Evolutionary conservation across 2,113 vertebrate species (phyloP).

Genomic region (Eulacestoma nigropectus): DNA sequence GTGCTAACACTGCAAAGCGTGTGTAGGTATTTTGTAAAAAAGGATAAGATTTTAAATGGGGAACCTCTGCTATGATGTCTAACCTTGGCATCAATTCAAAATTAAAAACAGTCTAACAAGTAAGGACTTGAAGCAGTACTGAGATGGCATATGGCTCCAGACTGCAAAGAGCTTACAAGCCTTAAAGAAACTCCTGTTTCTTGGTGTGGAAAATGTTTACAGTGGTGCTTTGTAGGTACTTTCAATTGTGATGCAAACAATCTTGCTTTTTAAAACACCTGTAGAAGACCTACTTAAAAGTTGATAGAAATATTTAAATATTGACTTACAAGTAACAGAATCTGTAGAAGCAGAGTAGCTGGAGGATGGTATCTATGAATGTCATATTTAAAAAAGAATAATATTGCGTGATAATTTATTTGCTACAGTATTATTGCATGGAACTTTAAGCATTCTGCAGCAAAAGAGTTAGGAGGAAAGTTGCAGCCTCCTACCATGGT

Average conservation of each 20-base stretch:
- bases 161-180: constrained; percentile 34
- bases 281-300: neutral
- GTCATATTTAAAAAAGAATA: neutral
- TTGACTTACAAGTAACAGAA: neutral
- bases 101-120: constrained; percentile 18
- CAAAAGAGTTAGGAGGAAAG: neutral
- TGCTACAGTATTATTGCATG: neutral
- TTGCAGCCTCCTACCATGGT: neutral
- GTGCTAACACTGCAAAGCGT: neutral
- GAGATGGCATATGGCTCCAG: constrained; percentile 53
- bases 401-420: neutral
- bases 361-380: neutral
- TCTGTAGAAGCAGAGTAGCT: neutral
- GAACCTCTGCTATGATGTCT: constrained; percentile 31
- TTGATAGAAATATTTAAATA: neutral
- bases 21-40: neutral
- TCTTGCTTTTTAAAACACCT: constrained; percentile 1
- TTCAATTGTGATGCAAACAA: neutral
- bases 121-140: constrained; percentile 18
- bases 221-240: constrained; percentile 49
- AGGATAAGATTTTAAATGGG: neutral
- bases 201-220: constrained; percentile 36
- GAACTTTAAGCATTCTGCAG: neutral
- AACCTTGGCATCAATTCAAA: constrained; percentile 33
- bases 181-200: constrained; percentile 43